Base-by-base conservation (phyloP, 2,888 invertebrate genomes). In the Drosophila neonasuta region DNA sequence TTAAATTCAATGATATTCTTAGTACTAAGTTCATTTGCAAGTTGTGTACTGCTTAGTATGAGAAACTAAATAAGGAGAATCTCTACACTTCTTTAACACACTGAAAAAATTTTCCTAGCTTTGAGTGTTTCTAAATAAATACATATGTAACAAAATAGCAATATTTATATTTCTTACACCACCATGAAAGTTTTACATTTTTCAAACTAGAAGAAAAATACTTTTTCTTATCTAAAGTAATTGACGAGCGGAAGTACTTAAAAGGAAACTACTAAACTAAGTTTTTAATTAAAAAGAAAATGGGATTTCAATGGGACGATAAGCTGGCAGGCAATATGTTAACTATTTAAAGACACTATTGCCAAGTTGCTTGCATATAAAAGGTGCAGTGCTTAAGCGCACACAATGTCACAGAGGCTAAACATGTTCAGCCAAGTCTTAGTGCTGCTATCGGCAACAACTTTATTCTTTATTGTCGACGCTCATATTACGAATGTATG, bases 301-400 rank as follows among this genome's bases (percentile, higher is more conserved):
- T 44, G n/a, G 0, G 39, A 41, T 20, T 20, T 10, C 10, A 1
- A 11, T 24, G 24, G 7, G 3, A 10, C 3, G 58, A 59, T 51
- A 51, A 59, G 54, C 15, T 30, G 10, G 46, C 10, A 30, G 8
- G 60, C 10, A 39, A 60, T 60, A 54, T 29, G n/a, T 54, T 52
- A 30, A 30, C 5, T 11, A 51, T 36, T 55, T 48, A 24, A 61
- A 34, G 41, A 41, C 41, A 20, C 20, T 3, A 49, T 42, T 3
- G 2, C 3, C 32, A 24, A 29, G 10, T 2, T 7, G 8, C 2
- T 42, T n/a, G 9, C 2, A 5, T 46, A 56, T 56, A 56, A 56
- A 56, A 36, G 46, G 24, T 10, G 34, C 24, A 5, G 3, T 2
- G 7, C 24, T 24, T 6, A 2, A 3, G 10, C 10, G 3, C 1